These are phyloP conservation scores for Palythoa caribaeorum DNA, from an alignment of 92 coral and sea anemone genomes.

Conservation along the genomic window DNA sequence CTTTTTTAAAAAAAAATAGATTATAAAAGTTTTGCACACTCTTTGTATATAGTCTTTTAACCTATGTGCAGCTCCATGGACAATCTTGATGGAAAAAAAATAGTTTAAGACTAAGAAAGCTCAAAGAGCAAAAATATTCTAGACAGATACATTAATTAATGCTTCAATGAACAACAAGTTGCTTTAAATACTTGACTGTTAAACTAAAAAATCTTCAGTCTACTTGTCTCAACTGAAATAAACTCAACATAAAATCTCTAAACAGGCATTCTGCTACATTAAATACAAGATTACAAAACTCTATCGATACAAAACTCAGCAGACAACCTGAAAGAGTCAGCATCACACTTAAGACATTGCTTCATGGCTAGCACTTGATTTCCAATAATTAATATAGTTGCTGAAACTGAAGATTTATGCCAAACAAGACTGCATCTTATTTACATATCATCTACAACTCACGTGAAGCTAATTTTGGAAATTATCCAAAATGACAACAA, in stretches of 20 bases:
- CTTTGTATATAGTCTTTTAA: neutral
- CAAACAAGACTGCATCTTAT: neutral
- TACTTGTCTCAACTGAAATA: neutral
- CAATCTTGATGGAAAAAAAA: neutral
- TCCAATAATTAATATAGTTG: neutral
- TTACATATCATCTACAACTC: conserved; percentile 5
- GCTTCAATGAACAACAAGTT: neutral
- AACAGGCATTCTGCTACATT: neutral
- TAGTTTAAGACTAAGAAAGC: neutral
- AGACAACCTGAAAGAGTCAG: conserved; percentile 34
- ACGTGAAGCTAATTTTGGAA: conserved; percentile 14
- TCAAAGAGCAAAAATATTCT: neutral
- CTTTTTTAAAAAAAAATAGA: too few species aligned
- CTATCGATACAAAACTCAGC: neutral
- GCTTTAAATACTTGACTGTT: neutral
- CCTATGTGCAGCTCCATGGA: neutral
- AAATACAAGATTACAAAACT: neutral
- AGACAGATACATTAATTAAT: neutral
- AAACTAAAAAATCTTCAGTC: neutral
- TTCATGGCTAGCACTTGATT: neutral
- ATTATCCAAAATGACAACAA: conserved; percentile 7
- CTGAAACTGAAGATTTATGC: conserved; percentile 15
- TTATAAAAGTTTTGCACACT: too few species aligned
- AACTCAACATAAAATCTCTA: neutral
- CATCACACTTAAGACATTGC: conserved; percentile 32